Evolutionary conservation across 2,888 invertebrate species (phyloP).

Genomic region (Pyrocoelia pectoralis): DNA sequence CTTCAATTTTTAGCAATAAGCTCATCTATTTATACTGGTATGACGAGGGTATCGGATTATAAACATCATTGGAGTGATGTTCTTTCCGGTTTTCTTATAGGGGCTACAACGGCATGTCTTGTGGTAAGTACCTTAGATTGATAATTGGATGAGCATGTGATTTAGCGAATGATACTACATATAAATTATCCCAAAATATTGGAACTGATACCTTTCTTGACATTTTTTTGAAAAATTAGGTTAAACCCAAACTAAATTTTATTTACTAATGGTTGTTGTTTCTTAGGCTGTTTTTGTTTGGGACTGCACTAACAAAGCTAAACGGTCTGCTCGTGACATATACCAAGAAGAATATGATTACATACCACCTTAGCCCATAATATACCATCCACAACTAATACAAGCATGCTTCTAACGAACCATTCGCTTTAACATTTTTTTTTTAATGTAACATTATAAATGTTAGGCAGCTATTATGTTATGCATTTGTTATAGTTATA

Average conservation of each 20-base stretch:
- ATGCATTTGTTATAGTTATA: no score
- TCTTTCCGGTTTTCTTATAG: constrained; percentile 79
- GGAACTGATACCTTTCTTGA: no score
- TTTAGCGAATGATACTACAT: no score
- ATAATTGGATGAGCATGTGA: neutral
- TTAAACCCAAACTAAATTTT: no score
- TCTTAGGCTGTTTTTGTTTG: neutral
- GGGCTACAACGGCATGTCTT: constrained; percentile 71
- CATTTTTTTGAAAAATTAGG: no score
- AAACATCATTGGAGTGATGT: constrained; percentile 99
- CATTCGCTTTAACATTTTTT: no score
- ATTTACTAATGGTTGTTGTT: neutral
- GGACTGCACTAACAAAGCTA: neutral
- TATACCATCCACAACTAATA: no score
- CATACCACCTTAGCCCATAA: neutral
- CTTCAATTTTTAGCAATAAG: constrained; percentile 82
- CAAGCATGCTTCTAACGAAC: no score
- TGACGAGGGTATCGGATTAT: constrained; percentile 93
- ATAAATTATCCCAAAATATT: no score
- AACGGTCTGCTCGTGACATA: neutral
- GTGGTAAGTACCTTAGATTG: constrained; percentile 66
- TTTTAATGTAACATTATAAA: no score
- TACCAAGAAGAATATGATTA: neutral
- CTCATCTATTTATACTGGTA: constrained; percentile 86
- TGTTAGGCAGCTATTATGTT: no score